Percentiles rank a stretch among this genome's conserved stretches.
Evolutionary conservation across 2,797 vertebrate genomes (phyloP).

Genomic region (Ciconia nigra): DNA sequence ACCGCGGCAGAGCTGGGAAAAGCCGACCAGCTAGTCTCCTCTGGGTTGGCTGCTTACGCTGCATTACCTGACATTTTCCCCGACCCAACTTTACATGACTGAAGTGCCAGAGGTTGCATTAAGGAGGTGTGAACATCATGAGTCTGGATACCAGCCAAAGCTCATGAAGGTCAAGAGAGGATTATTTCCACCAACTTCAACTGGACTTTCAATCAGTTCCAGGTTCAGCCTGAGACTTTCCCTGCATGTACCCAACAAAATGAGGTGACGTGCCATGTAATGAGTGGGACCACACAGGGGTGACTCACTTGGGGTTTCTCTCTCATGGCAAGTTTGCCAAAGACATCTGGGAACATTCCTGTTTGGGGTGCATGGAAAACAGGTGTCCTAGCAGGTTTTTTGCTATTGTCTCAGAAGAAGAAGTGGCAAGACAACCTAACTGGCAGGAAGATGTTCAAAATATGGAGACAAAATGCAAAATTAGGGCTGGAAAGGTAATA

Average conservation of each 20-base stretch:
- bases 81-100: not conserved
- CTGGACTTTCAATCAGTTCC: conserved; percentile 34
- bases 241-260: not conserved
- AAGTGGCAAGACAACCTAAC: not conserved
- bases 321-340: not conserved
- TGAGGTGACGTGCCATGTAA: not conserved
- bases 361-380: not conserved
- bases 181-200: conserved; percentile 34
- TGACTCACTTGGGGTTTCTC: not conserved
- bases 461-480: not conserved
- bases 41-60: not conserved
- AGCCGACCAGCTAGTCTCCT: not conserved
- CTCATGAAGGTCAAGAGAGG: conserved; percentile 26
- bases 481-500: not conserved
- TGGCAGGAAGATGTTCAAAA: not conserved
- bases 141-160: conserved; percentile 45
- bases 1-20: not conserved
- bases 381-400: not conserved
- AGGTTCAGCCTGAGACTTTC: not conserved
- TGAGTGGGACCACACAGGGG: not conserved
- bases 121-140: conserved; percentile 59
- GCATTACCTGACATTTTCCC: conserved; percentile 40
- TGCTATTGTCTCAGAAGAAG: not conserved
- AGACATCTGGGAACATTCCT: not conserved
- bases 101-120: conserved; percentile 27